Base-by-base conservation (phyloP, 1,140 invertebrate species). In the Atta colombica region DNA sequence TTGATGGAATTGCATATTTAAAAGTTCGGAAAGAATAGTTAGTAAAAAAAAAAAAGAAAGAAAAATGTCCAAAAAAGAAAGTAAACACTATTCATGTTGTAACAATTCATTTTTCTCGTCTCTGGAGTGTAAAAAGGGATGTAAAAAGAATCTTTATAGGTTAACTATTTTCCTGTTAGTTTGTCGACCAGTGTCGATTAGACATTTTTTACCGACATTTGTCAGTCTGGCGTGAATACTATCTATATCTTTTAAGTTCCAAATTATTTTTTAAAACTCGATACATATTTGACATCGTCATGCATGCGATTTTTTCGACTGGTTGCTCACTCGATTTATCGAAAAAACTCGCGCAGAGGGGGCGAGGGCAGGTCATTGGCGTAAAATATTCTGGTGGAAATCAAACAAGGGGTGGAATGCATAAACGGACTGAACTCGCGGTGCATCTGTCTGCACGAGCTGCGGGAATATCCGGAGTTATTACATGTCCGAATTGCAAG, bases 401-500 rank as follows among this genome's bases (percentile, higher is more conserved):
- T 84, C 80, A 84, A 84, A 84, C 69, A 84, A 49, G 18, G 53
- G 69, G 45, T n/a, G 8, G 68, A 74, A 49, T 80, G 80, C 80
- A 84, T 84, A 84, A 84, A 63, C 68, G 68, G 25, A 49, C 69
- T 39, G 80, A 69, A 69, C 69, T 35, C 58, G 58, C 39, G 80
- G 45, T 68, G 63, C 77, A 58, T 75, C 69, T 75, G 69, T 75
- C 39, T 68, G 55, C 25, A 68, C 25, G 55, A 55, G 39, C 55
- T 74, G 71, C n/a, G 80, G 60, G 8, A 84, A 84, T 84, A 84
- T 84, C 58, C 80, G 39, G 80, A 84, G 80, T 84, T 84, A 84
- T 84, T 84, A 84, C 80, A 84, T 84, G 80, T 84, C 55, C 80
- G 80, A 84, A 84, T 84, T 84, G 80, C 55, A 84, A 72, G 55